Evolutionary conservation across 2,888 invertebrate species (phyloP).

Genomic region (Calliphora vomitoria): DNA sequence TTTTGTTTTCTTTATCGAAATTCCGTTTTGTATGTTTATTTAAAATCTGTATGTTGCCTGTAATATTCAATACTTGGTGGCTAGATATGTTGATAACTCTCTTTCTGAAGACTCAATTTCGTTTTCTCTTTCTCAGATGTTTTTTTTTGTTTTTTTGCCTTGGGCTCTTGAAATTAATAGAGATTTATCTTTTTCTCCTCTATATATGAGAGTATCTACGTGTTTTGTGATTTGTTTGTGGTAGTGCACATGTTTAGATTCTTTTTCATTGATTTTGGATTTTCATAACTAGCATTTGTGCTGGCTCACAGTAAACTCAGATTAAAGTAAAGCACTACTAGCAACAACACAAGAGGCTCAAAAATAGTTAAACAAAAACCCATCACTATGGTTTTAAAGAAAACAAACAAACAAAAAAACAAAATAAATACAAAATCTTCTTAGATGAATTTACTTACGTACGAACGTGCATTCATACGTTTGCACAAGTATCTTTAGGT

Average conservation of each 20-base stretch:
- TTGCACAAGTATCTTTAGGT: slow-evolving; percentile 27
- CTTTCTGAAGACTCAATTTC: not conserved
- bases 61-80: slow-evolving; percentile 40
- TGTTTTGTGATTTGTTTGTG: not conserved
- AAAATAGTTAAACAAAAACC: slow-evolving; percentile 44
- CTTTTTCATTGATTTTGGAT: not conserved
- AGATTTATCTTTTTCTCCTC: slow-evolving; percentile 18
- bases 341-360: slow-evolving; percentile 18
- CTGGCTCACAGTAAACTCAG: not conserved
- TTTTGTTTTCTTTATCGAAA: slow-evolving; percentile 23
- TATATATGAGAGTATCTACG: not conserved
- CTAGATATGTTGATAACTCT: not conserved
- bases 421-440: slow-evolving; percentile 24
- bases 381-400: slow-evolving; percentile 30
- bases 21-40: slow-evolving; percentile 30
- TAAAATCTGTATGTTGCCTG: slow-evolving; percentile 14
- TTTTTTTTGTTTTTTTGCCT: not conserved
- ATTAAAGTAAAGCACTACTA: not conserved
- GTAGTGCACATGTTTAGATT: not conserved
- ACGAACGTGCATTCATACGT: not conserved
- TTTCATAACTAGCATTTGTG: not conserved
- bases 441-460: slow-evolving; percentile 29
- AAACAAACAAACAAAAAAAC: slow-evolving; percentile 45
- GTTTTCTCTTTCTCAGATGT: not conserved
- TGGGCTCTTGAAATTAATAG: not conserved